Evolutionary conservation across 2,113 vertebrate species (phyloP), one percentile per base, ranked within the genome.

Genomic region (Nyctibius bracteatus): DNA sequence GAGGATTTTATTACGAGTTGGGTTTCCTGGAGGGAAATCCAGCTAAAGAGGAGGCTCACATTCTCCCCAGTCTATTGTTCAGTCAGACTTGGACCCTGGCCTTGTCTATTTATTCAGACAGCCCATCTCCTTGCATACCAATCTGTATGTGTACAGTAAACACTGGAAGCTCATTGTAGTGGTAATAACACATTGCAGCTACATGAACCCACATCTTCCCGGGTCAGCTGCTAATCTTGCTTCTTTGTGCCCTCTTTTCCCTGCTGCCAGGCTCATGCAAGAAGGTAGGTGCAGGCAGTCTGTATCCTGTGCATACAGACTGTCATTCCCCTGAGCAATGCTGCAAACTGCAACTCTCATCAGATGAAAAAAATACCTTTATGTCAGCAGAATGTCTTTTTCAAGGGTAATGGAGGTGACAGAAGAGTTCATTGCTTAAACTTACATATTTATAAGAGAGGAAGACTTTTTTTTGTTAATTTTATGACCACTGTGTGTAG

Each of bases 1-100:
- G 57, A 97, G 85, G 74, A 78, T 88, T 97, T 94, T 90, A 96
- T 93, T 92, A 81, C 33, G 2, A 88, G 79, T 11, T 91, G 77
- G 35, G 71, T 94, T 97, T 97, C 97, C 97, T 96, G 96, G 70
- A 96, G 92, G 97, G 97, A 97, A 97, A 92, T 97, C 80, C 90
- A 90, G 94, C 83, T 94, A 72, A 87, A 97, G 77, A 91, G 82
- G 86, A 95, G 93, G 37, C 65, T 90, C 30, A 8, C 72, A 51
- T 93, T 96, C 92, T 94, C 84, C 77, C 71, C 52, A 81, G 59
- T 31, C 95, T 74, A 97, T 97, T 97, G 97, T 97, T 96, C 91
- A 81, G 68, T 43, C 62, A 74, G 24, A 72, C 79, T 91, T 81
- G 92, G 93, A 91, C 86, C 54, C 72, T 94, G 61, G 63, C 84